Percentiles rank a stretch among this genome's conserved stretches.
These are phyloP conservation scores for Scaeva pyrastri DNA, from an alignment of 2,888 invertebrate species.

Conservation along the genomic window DNA sequence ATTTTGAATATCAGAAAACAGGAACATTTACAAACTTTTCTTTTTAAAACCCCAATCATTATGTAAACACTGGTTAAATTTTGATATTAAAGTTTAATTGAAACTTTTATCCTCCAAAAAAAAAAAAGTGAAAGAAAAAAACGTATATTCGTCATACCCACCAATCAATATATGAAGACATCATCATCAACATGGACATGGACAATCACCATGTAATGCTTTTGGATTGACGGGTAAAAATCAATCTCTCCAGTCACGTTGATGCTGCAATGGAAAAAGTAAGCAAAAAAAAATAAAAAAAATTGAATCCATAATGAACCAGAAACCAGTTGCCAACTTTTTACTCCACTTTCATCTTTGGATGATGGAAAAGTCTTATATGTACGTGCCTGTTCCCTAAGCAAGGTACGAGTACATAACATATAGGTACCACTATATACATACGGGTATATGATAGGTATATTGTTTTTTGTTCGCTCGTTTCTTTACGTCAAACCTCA, in stretches of 20 bases:
- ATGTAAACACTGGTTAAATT: background rate
- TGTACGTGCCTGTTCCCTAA: constrained; percentile 40
- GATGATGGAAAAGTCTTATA: constrained; percentile 44
- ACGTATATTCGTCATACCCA: background rate
- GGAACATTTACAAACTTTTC: no score
- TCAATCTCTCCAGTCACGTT: constrained; percentile 65
- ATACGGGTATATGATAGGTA: no score
- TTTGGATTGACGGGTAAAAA: constrained; percentile 22
- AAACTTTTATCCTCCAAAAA: background rate
- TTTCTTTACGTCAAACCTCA: constrained; percentile 15
- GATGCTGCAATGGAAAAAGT: constrained; percentile 50
- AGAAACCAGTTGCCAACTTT: constrained; percentile 73
- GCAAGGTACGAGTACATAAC: background rate
- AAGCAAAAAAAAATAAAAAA: constrained; percentile 18
- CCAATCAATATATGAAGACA: constrained; percentile 1
- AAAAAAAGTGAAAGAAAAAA: constrained; percentile 17
- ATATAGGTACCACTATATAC: no score
- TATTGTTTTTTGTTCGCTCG: constrained; percentile 15
- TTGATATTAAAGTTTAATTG: background rate
- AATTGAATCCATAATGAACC: constrained; percentile 71
- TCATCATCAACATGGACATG: background rate
- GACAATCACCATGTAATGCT: constrained; percentile 18
- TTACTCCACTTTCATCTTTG: constrained; percentile 65
- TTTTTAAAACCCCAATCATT: no score
- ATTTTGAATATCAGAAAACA: no score